Evolutionary conservation across 2,888 invertebrate species (phyloP).

Genomic region (Disparrhopalites patrizii): DNA sequence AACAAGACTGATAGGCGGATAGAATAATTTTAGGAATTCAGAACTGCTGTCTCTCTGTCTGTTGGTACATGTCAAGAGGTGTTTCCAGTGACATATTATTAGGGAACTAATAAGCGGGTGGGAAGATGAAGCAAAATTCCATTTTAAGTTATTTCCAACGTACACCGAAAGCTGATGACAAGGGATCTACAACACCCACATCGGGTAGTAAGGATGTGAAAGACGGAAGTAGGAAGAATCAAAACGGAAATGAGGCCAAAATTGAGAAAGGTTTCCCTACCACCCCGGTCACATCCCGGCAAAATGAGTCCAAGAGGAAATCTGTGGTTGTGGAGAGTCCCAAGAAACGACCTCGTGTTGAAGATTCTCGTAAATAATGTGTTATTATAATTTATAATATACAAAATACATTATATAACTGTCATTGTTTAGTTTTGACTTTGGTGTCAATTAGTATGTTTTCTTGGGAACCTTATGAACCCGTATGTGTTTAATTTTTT

Average conservation of each 20-base stretch:
- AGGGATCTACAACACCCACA: not conserved
- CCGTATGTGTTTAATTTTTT: no score
- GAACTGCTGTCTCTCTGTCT: no score
- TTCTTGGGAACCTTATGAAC: no score
- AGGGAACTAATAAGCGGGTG: not conserved
- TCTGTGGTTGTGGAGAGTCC: not conserved
- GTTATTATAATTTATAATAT: no score
- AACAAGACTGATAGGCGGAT: no score
- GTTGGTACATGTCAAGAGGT: no score
- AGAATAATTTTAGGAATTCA: no score
- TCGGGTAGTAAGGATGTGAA: not conserved
- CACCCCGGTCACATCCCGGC: not conserved
- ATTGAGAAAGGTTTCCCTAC: not conserved
- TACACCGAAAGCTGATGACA: conserved; percentile 6
- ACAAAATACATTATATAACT: no score
- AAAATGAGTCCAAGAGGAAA: conserved; percentile 5
- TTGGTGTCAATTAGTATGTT: no score
- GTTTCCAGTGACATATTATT: no score
- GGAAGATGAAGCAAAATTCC: conserved; percentile 20
- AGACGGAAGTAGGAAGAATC: not conserved
- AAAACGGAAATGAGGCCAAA: not conserved
- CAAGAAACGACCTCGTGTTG: conserved; percentile 2
- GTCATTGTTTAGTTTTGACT: no score
- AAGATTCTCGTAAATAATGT: not conserved
- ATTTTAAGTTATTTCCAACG: conserved; percentile 25